A percentile compares a stretch with the other conserved stretches of the same genome.
These are phyloP conservation scores for Ornithorhynchus anatinus DNA, from an alignment of 2,113 vertebrate species.

Conservation along the genomic window DNA sequence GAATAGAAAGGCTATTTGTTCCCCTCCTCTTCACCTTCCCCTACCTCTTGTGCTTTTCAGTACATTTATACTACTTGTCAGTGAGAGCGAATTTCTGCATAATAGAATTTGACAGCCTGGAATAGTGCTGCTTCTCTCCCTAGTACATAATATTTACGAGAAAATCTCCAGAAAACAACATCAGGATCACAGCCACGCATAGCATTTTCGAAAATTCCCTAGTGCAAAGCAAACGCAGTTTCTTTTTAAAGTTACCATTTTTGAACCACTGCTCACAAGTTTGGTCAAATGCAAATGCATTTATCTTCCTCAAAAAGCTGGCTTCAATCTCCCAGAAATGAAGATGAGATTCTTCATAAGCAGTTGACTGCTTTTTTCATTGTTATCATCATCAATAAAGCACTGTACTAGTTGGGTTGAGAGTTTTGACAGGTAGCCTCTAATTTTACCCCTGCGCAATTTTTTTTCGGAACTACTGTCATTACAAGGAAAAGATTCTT, in stretches of 20 bases:
- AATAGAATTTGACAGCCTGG: constrained; percentile 4
- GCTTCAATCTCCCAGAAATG: not conserved
- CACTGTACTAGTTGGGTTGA: rapidly evolving
- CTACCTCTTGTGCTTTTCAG: constrained; percentile 19
- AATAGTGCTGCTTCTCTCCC: not conserved
- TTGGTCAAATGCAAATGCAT: too few species aligned
- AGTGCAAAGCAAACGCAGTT: too few species aligned
- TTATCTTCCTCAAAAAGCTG: too few species aligned
- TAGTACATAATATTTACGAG: not conserved
- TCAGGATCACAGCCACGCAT: rapidly evolving
- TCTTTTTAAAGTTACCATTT: too few species aligned
- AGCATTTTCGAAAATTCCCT: not conserved
- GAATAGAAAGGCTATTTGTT: too few species aligned
- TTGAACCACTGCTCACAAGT: too few species aligned
- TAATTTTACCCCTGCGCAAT: rapidly evolving
- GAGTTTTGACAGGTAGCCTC: not conserved
- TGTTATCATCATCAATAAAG: too few species aligned
- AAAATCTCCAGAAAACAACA: not conserved
- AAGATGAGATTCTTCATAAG: not conserved
- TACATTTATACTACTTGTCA: constrained; percentile 17
- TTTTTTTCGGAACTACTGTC: rapidly evolving
- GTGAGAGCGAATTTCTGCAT: not conserved
- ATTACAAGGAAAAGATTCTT: not conserved
- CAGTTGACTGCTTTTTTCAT: not conserved
- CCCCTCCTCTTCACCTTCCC: constrained; percentile 22